These are phyloP conservation scores for Calyptommatus sinebrachiatus DNA, from an alignment of 2,113 vertebrate genomes.

Conservation along the genomic window DNA sequence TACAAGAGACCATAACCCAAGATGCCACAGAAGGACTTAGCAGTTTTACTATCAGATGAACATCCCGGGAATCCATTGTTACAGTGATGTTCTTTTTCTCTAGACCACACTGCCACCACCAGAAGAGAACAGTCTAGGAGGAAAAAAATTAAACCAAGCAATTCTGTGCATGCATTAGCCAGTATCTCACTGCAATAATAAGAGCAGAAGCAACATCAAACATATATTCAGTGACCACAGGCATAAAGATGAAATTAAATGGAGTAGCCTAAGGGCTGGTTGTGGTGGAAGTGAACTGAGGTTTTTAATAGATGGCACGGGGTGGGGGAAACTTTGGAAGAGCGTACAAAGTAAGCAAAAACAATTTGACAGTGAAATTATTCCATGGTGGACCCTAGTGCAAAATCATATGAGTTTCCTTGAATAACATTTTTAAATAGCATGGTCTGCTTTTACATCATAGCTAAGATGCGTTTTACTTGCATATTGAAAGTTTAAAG, in stretches of 20 bases:
- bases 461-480: too few relatives aligned
- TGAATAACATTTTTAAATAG: too few relatives aligned
- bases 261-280: neutral
- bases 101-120: neutral
- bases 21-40: neutral
- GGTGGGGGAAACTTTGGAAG: neutral
- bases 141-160: neutral
- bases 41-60: neutral
- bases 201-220: neutral
- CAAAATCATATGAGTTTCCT: too few relatives aligned
- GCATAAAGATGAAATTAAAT: neutral
- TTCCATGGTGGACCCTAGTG: too few relatives aligned
- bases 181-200: neutral
- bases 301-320: neutral
- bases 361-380: neutral
- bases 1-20: neutral
- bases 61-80: neutral
- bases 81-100: neutral
- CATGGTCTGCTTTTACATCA: too few relatives aligned
- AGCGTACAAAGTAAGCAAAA: neutral
- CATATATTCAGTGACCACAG: neutral
- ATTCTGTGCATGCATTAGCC: neutral
- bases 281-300: neutral
- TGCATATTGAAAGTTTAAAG: too few relatives aligned
- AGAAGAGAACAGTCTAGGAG: neutral